Evolutionary conservation across 2,797 vertebrate species (phyloP).

Genomic region (Sebastes alutus): DNA sequence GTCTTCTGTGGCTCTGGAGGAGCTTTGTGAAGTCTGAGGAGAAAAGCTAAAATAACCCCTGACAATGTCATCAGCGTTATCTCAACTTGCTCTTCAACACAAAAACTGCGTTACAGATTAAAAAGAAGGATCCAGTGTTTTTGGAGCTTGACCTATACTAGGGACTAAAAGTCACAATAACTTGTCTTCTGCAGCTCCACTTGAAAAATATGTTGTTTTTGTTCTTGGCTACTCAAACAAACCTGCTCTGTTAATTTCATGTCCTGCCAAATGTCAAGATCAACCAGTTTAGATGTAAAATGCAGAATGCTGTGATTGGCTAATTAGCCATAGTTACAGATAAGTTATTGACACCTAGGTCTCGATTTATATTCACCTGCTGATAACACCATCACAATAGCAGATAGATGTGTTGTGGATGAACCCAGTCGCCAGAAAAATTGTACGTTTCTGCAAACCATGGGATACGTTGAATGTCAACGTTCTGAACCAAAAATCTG

Average conservation of each 20-base stretch:
- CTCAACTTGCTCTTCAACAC: not conserved
- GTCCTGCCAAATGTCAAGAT: not conserved
- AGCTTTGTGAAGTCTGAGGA: not conserved
- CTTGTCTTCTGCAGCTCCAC: not conserved
- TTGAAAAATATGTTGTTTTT: not conserved
- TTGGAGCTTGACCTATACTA: not conserved
- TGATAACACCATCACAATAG: not conserved
- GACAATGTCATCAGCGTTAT: not conserved
- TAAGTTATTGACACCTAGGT: not conserved
- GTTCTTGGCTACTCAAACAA: not conserved
- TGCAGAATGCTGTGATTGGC: not conserved
- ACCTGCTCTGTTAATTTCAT: not conserved
- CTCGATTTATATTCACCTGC: not conserved
- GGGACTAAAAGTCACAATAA: not conserved
- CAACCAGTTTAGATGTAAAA: not conserved
- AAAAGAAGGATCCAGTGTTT: not conserved
- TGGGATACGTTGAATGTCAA: not conserved
- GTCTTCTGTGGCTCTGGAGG: not conserved
- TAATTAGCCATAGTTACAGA: not conserved
- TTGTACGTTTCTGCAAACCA: not conserved
- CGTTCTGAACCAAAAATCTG: not conserved
- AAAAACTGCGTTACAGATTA: not conserved
- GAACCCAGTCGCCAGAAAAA: too few relatives aligned
- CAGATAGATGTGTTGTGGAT: not conserved
- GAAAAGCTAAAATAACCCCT: not conserved